Conservation (phyloP, 1,140 invertebrate genomes). For the Centruroides vittatus region DNA sequence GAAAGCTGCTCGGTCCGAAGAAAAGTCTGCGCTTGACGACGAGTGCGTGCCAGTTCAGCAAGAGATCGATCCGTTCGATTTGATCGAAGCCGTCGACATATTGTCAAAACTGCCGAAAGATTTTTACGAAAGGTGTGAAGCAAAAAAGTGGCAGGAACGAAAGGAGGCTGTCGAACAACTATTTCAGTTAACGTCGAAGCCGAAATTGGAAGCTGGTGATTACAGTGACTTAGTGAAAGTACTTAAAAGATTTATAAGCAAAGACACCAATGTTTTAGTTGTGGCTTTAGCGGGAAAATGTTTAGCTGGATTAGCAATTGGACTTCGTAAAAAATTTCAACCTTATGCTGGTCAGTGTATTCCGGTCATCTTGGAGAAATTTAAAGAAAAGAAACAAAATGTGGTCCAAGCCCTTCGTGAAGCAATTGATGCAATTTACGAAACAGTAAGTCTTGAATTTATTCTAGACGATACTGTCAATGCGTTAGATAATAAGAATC, state of each 20-base stretch:
- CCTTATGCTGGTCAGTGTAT: constrained; percentile 62
- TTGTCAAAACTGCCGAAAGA: constrained; percentile 83
- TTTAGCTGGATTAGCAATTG: constrained; percentile 62
- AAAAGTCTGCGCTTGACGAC: constrained; percentile 16
- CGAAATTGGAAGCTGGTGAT: constrained; percentile 78
- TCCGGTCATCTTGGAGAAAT: constrained; percentile 77
- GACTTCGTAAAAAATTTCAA: constrained; percentile 74
- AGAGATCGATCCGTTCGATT: constrained; percentile 79
- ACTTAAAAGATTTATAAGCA: constrained; percentile 74
- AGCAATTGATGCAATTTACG: constrained; percentile 80
- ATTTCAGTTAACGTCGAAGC: constrained; percentile 54
- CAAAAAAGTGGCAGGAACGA: constrained; percentile 94
- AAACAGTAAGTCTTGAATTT: constrained; percentile 63
- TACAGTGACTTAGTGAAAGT: constrained; percentile 77
- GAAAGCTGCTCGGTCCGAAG: constrained; percentile 38
- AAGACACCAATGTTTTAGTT: constrained; percentile 91
- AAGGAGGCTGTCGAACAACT: constrained; percentile 77
- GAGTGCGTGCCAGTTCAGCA: constrained; percentile 13
- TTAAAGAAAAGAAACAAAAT: constrained; percentile 92
- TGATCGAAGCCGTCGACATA: constrained; percentile 84
- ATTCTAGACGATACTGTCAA: constrained; percentile 72
- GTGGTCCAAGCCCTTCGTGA: constrained; percentile 74
- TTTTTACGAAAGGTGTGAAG: constrained; percentile 78
- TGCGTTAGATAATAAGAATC: constrained; percentile 88
- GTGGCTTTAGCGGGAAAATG: constrained; percentile 76